phyloP scores from a whole-genome alignment of 2,797 vertebrate species.

The Gymnothorax javanicus region DNA sequence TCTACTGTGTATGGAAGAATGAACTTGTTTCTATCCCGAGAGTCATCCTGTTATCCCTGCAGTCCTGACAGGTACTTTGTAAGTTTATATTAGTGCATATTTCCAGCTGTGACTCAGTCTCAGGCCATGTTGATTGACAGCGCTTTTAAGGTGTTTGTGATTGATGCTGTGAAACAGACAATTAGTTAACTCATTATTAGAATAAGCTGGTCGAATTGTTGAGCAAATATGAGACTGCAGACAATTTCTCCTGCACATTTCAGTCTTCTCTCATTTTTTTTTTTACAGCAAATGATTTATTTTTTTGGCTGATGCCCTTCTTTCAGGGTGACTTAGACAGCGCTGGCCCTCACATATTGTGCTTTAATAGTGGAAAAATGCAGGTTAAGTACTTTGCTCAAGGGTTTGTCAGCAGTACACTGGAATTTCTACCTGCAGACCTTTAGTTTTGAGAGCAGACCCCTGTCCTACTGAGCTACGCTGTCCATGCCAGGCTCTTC shows the following conservation, averaged over 20 bases:
- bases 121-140: not conserved
- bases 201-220: not conserved
- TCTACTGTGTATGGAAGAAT: not conserved
- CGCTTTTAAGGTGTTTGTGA: not conserved
- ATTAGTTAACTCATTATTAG: not conserved
- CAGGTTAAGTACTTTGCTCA: not conserved
- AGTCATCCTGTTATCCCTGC: not conserved
- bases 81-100: not conserved
- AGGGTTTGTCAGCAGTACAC: not conserved
- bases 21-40: not conserved
- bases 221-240: not conserved
- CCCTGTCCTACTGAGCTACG: not conserved
- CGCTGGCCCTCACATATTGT: not conserved
- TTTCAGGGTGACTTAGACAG: constrained; percentile 5
- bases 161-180: not conserved
- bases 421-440: not conserved
- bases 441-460: not conserved
- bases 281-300: constrained; percentile 1
- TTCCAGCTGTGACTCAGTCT: not conserved
- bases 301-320: not conserved
- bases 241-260: not conserved
- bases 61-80: not conserved
- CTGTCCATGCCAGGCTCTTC: not conserved
- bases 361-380: not conserved
- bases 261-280: not conserved